A percentile compares a stretch with the other conserved stretches of the same genome.
phyloP scores from a whole-genome alignment of 2,113 vertebrate species.

The Phainopepla nitens region DNA sequence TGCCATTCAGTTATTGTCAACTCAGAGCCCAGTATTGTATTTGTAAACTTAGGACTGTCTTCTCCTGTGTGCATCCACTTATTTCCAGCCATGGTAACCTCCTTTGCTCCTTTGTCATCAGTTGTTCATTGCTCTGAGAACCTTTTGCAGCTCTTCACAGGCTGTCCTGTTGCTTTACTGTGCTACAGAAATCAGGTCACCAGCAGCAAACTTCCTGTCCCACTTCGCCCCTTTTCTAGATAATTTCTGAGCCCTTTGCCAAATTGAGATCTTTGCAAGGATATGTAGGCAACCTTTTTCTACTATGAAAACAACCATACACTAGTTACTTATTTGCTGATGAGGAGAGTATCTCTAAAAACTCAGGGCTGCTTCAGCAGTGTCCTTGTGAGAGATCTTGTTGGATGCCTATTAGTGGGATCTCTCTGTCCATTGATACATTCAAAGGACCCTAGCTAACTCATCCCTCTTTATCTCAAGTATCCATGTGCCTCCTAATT shows the following conservation, averaged over 20 bases:
- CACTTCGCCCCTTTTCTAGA: background rate
- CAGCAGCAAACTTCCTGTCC: background rate
- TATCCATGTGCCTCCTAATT: background rate
- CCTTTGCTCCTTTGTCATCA: background rate
- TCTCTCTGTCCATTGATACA: background rate
- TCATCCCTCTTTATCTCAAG: background rate
- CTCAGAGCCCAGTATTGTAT: background rate
- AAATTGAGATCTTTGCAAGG: background rate
- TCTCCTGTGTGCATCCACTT: background rate
- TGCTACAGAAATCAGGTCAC: background rate
- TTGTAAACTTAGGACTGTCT: background rate
- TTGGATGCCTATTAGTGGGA: background rate
- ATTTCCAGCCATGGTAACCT: background rate
- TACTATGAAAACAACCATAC: background rate
- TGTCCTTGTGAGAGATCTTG: background rate
- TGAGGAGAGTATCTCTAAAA: background rate
- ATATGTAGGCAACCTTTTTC: background rate
- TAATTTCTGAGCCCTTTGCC: background rate
- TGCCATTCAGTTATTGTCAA: background rate
- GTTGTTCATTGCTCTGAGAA: background rate
- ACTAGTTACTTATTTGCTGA: background rate
- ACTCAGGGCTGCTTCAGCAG: background rate
- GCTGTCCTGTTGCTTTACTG: background rate
- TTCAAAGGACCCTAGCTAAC: background rate
- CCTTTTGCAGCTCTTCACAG: background rate